Conservation (phyloP, 2,888 invertebrate species). For the Hoplodrina blanda region DNA sequence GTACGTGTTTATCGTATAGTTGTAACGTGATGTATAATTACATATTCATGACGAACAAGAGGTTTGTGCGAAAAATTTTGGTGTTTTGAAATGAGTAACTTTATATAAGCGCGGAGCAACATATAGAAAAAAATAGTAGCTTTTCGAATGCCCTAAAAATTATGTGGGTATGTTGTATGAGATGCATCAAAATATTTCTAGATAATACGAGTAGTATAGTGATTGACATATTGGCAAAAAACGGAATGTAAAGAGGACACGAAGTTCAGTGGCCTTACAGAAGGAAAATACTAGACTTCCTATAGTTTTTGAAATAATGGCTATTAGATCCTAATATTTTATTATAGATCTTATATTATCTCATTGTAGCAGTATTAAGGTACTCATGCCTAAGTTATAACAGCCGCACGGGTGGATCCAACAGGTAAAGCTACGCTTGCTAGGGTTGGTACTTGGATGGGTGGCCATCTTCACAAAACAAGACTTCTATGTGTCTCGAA, state of each 20-base stretch:
- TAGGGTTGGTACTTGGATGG: too few species aligned
- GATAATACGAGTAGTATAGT: neutral
- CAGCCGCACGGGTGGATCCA: too few species aligned
- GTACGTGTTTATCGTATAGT: conserved; percentile 18
- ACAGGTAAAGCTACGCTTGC: too few species aligned
- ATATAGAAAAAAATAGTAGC: neutral
- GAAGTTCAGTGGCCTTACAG: conserved; percentile 16
- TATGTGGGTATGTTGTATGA: neutral
- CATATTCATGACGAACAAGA: conserved; percentile 4
- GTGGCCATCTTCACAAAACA: too few species aligned
- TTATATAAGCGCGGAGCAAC: too few species aligned
- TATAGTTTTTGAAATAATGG: neutral
- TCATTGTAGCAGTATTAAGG: too few species aligned
- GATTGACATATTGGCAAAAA: conserved; percentile 34
- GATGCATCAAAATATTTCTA: conserved; percentile 2
- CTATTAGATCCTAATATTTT: neutral
- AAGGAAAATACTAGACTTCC: neutral
- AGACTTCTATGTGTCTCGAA: too few species aligned
- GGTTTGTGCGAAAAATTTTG: neutral
- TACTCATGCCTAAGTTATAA: too few species aligned
- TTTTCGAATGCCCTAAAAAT: neutral
- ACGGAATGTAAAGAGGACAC: conserved; percentile 9
- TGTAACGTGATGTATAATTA: conserved; percentile 14
- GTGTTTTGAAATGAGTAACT: too few species aligned
- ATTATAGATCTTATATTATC: neutral